Conservation (phyloP, 1,140 invertebrate species). For the Lepidurus arcticus region DNA sequence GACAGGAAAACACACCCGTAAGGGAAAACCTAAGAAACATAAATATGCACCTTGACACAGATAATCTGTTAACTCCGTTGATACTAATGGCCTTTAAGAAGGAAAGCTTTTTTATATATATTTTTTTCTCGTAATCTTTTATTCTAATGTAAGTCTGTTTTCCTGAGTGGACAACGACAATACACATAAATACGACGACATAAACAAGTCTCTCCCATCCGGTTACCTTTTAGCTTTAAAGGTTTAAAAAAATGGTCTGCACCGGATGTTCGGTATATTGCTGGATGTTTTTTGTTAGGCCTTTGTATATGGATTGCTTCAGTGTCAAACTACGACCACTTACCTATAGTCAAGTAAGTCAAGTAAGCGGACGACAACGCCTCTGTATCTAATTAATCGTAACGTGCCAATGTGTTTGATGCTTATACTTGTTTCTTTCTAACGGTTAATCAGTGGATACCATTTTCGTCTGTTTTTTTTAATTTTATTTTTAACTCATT, state of each 20-base stretch:
- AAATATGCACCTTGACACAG: not conserved
- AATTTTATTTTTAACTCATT: too few relatives aligned
- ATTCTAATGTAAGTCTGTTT: not conserved
- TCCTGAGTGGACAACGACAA: not conserved
- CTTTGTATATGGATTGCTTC: not conserved
- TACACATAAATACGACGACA: not conserved
- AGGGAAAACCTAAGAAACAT: not conserved
- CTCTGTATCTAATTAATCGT: too few relatives aligned
- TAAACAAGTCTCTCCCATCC: constrained; percentile 5
- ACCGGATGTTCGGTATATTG: not conserved
- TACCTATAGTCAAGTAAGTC: too few relatives aligned
- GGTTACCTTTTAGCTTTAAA: not conserved
- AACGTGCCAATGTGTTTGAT: too few relatives aligned
- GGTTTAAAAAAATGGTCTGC: not conserved
- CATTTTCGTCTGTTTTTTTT: too few relatives aligned
- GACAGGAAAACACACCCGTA: not conserved
- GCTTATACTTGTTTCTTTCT: too few relatives aligned
- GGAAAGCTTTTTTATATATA: not conserved
- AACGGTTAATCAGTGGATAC: too few relatives aligned
- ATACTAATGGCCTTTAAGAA: not conserved
- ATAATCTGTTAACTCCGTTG: not conserved
- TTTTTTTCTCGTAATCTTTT: too few relatives aligned
- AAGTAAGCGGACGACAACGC: too few relatives aligned
- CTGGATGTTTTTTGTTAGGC: not conserved
- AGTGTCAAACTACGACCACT: too few relatives aligned